Conservation (phyloP, 2,113 vertebrate genomes). For the Tragelaphus scriptus region DNA sequence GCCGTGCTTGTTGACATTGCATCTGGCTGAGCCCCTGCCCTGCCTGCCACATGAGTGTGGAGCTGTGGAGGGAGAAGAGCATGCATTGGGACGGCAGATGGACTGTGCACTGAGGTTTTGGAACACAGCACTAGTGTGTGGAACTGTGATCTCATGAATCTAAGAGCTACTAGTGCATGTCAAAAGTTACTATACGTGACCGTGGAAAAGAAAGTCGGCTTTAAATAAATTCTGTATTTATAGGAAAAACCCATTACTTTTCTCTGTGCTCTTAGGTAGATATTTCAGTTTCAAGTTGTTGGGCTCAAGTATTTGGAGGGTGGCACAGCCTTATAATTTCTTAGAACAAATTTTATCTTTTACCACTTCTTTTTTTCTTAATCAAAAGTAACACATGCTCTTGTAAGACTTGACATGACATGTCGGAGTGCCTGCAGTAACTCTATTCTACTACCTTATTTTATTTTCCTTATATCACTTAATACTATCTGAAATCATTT, state of each 20-base stretch:
- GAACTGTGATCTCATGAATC: neutral
- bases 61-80: neutral
- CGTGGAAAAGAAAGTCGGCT: neutral
- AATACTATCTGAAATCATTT: neutral
- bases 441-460: neutral
- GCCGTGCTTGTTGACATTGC: neutral
- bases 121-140: neutral
- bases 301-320: neutral
- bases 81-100: neutral
- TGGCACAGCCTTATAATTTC: neutral
- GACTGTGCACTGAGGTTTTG: neutral
- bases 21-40: neutral
- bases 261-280: neutral
- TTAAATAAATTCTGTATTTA: neutral
- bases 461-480: neutral
- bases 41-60: neutral
- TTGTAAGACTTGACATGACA: rapidly evolving
- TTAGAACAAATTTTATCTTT: neutral
- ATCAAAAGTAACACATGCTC: neutral
- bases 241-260: neutral
- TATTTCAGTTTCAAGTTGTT: neutral
- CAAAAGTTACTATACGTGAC: neutral
- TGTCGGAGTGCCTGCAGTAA: rapidly evolving
- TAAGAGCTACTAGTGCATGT: neutral
- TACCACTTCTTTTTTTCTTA: neutral